Evolutionary conservation across 2,888 invertebrate genomes (phyloP).

Genomic region (Poecilobothrus nobilitatus): DNA sequence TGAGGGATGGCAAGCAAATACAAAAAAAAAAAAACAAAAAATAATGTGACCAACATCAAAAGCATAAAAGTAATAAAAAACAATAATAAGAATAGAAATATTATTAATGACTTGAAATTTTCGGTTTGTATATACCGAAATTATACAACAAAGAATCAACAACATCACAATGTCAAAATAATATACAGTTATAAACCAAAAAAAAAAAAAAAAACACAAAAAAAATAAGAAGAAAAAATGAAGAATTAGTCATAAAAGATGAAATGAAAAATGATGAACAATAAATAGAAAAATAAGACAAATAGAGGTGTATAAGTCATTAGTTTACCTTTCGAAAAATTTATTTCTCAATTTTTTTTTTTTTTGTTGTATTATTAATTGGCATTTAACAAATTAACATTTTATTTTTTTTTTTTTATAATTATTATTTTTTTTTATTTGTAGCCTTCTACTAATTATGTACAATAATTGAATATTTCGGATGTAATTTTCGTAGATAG

Average conservation of each 20-base stretch:
- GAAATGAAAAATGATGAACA: background rate
- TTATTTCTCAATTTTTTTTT: background rate
- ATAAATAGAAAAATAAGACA: background rate
- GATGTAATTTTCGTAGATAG: no score
- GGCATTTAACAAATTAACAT: no score
- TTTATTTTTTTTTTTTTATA: no score
- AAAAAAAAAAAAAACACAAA: background rate
- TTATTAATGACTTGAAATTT: conserved; percentile 6
- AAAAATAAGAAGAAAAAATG: background rate
- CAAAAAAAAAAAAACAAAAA: no score
- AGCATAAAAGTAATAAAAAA: background rate
- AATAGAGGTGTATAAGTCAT: background rate
- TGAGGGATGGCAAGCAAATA: background rate
- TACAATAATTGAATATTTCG: no score
- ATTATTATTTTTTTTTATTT: no score
- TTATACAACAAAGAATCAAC: background rate
- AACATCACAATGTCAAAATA: background rate
- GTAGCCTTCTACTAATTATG: no score
- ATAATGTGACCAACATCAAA: background rate
- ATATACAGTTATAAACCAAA: no score
- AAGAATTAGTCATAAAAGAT: background rate
- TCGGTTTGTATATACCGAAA: background rate
- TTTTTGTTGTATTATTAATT: background rate
- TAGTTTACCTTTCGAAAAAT: background rate
- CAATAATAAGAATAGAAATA: background rate